A percentile compares a stretch with the other conserved stretches of the same genome.
Conservation (phyloP, 2,797 vertebrate species). For the Graptemys geographica region DNA sequence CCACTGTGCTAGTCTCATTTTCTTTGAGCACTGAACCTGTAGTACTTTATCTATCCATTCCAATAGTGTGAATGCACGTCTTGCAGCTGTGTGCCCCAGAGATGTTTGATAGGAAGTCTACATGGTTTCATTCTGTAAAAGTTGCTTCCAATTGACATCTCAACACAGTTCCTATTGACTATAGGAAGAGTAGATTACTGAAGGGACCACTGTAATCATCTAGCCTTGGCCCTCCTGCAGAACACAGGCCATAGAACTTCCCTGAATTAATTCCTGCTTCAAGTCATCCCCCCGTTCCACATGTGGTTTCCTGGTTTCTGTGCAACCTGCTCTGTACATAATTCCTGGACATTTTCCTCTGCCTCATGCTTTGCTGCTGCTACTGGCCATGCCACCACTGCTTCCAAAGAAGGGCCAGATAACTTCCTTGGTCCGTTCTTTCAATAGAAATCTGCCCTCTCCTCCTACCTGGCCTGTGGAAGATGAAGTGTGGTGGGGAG, state of each 20-base stretch:
- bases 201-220: not conserved
- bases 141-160: not conserved
- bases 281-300: too few relatives aligned
- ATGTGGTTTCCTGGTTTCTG: too few relatives aligned
- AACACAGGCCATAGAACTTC: not conserved
- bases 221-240: not conserved
- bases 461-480: not conserved
- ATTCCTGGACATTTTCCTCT: too few relatives aligned
- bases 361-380: too few relatives aligned
- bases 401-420: not conserved
- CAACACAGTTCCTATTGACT: not conserved
- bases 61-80: too few relatives aligned
- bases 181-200: not conserved
- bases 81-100: not conserved
- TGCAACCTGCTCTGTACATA: too few relatives aligned
- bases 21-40: not conserved
- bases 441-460: not conserved
- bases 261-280: too few relatives aligned
- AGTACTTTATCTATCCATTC: not conserved
- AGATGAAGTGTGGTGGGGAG: not conserved
- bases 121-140: not conserved
- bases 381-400: not conserved
- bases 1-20: not conserved
- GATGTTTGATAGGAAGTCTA: not conserved
- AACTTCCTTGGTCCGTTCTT: not conserved